phyloP scores from a whole-genome alignment of 2,797 vertebrate species.

The Gadopsis bispinosus region DNA sequence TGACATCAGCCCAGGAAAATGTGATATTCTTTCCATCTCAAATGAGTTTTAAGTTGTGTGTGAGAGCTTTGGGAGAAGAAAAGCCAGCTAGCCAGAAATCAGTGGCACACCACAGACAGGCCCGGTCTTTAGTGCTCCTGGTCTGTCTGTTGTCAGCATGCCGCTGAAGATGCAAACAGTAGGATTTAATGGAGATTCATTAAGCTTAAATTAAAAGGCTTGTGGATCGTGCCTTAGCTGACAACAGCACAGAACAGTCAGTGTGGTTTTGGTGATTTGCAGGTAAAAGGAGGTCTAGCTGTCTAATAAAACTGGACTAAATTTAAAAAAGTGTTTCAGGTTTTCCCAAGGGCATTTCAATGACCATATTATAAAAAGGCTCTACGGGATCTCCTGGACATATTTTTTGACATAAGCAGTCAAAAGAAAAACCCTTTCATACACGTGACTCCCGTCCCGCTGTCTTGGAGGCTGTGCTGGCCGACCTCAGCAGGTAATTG shows the following conservation, averaged over 20 bases:
- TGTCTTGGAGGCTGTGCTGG: neutral
- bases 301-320: neutral
- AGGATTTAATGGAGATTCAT: slow-evolving; percentile 2
- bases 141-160: neutral
- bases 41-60: neutral
- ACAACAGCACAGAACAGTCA: neutral
- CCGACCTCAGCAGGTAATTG: neutral
- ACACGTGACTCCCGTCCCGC: neutral
- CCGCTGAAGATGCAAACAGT: neutral
- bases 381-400: neutral
- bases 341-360: neutral
- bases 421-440: neutral
- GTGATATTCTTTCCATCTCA: neutral
- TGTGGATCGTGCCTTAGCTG: neutral
- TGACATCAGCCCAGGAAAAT: slow-evolving; percentile 12
- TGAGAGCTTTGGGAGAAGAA: neutral
- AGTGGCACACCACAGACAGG: neutral
- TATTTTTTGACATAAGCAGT: neutral
- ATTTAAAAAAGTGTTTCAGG: neutral
- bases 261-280: neutral
- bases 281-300: neutral
- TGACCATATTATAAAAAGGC: neutral
- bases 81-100: neutral
- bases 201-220: neutral
- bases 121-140: neutral